These are phyloP conservation scores for Crepidodera aurea DNA, from an alignment of 2,888 invertebrate genomes.

Conservation along the genomic window DNA sequence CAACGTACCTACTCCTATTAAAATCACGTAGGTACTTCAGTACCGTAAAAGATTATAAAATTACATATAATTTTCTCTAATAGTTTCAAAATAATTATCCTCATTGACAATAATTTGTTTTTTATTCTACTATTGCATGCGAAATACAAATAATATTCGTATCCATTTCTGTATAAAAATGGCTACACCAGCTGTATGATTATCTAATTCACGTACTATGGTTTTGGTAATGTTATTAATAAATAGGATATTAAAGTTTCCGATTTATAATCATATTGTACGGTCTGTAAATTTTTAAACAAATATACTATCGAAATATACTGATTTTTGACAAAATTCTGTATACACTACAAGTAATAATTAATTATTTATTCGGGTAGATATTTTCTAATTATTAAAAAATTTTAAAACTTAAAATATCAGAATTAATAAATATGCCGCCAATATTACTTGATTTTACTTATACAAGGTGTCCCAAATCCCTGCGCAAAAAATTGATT, in stretches of 20 bases:
- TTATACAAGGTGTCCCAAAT: too few species aligned
- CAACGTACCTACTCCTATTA: slow-evolving; percentile 5
- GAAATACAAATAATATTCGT: slow-evolving; percentile 11
- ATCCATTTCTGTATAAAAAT: slow-evolving; percentile 13
- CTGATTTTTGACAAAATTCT: too few species aligned
- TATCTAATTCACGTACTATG: slow-evolving; percentile 5
- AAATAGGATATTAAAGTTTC: slow-evolving; percentile 1
- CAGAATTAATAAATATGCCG: too few species aligned
- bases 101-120: slow-evolving; percentile 27
- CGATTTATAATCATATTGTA: slow-evolving; percentile 2
- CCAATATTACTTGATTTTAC: too few species aligned
- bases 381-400: too few species aligned
- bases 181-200: slow-evolving; percentile 2
- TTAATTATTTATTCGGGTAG: too few species aligned
- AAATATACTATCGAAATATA: too few species aligned
- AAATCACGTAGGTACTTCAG: slow-evolving; percentile 12
- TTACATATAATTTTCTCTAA: slow-evolving; percentile 34
- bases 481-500: too few species aligned
- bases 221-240: slow-evolving; percentile 12
- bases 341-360: too few species aligned
- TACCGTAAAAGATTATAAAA: slow-evolving; percentile 32
- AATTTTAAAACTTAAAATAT: too few species aligned
- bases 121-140: slow-evolving; percentile 20
- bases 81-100: slow-evolving; percentile 33
- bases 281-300: neutral